Conservation (phyloP, 1,140 invertebrate genomes). For the Bombus difficillimus region DNA sequence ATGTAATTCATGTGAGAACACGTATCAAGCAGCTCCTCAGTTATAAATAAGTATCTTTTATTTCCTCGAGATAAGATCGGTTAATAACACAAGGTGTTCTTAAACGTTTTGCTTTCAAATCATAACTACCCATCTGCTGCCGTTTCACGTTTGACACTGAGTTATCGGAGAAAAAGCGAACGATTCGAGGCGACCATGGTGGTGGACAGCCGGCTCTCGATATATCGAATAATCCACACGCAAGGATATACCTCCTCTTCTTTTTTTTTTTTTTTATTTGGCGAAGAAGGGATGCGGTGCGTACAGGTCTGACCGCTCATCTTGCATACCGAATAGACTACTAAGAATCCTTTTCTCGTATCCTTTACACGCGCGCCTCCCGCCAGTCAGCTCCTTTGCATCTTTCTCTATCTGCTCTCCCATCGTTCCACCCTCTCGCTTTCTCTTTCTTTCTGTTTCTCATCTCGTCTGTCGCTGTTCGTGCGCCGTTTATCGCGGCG, state of each 20-base stretch:
- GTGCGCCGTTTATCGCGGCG: conserved; percentile 74
- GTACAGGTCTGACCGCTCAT: conserved; percentile 67
- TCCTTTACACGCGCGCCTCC: conserved; percentile 65
- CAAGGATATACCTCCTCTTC: conserved; percentile 53
- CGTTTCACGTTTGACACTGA: not conserved
- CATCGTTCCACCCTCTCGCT: conserved; percentile 51
- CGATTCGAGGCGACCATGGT: not conserved
- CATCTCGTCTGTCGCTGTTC: conserved; percentile 65
- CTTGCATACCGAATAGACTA: conserved; percentile 74
- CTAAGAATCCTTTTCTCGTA: conserved; percentile 72
- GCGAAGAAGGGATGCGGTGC: conserved; percentile 59
- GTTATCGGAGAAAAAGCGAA: conserved; percentile 16
- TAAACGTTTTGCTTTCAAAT: conserved; percentile 41
- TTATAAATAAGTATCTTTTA: conserved; percentile 51
- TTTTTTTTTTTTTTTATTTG: conserved; percentile 36
- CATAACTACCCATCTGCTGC: conserved; percentile 20
- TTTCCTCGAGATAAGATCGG: conserved; percentile 37
- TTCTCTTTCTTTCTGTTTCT: conserved; percentile 35
- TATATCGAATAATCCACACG: conserved; percentile 52
- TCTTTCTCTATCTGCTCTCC: conserved; percentile 47
- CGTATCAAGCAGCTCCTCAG: conserved; percentile 26
- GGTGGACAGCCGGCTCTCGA: conserved; percentile 7
- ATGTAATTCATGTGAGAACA: conserved; percentile 56
- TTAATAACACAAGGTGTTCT: conserved; percentile 36
- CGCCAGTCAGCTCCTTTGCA: conserved; percentile 15